Evolutionary conservation across 2,797 vertebrate species (phyloP).

Genomic region (Siniperca obscura): DNA sequence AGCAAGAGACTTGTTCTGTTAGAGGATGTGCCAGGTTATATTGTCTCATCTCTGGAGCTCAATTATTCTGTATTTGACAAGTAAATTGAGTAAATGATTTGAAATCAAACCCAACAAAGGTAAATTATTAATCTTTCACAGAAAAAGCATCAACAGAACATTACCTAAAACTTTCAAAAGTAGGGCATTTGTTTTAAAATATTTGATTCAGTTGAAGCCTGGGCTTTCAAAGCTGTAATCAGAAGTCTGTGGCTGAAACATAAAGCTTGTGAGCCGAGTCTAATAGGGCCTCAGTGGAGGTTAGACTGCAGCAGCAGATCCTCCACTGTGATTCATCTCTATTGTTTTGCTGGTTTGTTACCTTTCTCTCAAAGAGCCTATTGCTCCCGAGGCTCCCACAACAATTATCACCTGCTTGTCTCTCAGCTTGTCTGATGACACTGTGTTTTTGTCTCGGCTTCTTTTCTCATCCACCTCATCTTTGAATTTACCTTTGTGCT

Average conservation of each 20-base stretch:
- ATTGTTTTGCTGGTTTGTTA: slow-evolving; percentile 75
- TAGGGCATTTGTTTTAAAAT: slow-evolving; percentile 20
- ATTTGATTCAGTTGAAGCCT: slow-evolving; percentile 10
- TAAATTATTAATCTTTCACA: neutral
- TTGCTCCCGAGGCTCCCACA: slow-evolving; percentile 86
- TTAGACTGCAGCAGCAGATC: slow-evolving; percentile 74
- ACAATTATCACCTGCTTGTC: slow-evolving; percentile 92
- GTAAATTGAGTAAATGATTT: neutral
- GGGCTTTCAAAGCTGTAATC: slow-evolving; percentile 36
- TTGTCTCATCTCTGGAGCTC: slow-evolving; percentile 2
- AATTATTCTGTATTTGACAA: neutral
- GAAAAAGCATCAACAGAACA: neutral
- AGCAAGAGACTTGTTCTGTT: slow-evolving; percentile 54
- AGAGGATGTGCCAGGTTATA: slow-evolving; percentile 35
- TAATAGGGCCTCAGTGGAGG: slow-evolving; percentile 88
- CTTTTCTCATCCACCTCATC: slow-evolving; percentile 36
- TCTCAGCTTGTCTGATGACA: slow-evolving; percentile 77
- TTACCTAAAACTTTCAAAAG: slow-evolving; percentile 23
- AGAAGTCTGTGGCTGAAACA: slow-evolving; percentile 47
- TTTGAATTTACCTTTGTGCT: slow-evolving; percentile 84
- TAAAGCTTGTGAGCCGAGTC: slow-evolving; percentile 71
- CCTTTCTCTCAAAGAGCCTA: slow-evolving; percentile 80
- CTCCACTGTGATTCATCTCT: slow-evolving; percentile 85
- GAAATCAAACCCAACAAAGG: neutral
- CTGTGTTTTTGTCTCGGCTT: slow-evolving; percentile 77